phyloP scores from a whole-genome alignment of 2,113 vertebrate genomes.

The Colossoma macropomum region DNA sequence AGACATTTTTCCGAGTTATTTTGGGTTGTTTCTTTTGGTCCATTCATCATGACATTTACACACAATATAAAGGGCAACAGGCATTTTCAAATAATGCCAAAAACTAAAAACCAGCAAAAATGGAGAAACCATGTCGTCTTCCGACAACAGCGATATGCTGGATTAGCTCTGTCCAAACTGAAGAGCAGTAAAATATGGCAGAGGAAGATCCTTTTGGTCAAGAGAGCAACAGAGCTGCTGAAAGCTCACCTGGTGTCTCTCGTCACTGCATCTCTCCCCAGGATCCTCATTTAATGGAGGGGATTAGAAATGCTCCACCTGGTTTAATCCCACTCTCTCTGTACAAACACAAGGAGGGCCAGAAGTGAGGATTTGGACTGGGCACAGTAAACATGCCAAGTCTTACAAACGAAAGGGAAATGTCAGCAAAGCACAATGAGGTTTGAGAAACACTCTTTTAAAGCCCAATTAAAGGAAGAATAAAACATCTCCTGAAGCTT shows the following conservation, averaged over 20 bases:
- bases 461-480: neutral
- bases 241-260: neutral
- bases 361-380: neutral
- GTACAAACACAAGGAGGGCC: neutral
- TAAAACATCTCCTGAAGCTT: no score
- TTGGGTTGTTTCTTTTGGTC: no score
- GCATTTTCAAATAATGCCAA: no score
- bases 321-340: conserved; percentile 11
- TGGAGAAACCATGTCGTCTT: no score
- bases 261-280: neutral
- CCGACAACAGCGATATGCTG: no score
- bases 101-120: no score
- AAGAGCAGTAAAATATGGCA: neutral
- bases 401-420: neutral
- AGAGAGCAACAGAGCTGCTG: neutral
- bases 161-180: neutral
- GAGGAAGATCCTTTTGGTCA: neutral
- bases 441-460: neutral
- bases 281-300: neutral
- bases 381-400: neutral
- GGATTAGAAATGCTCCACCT: conserved; percentile 20
- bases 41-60: no score
- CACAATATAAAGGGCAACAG: no score
- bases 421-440: neutral
- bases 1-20: no score